Percentiles rank a stretch among this genome's conserved stretches.
These are phyloP conservation scores for Chelonus formosanus DNA, from an alignment of 2,888 invertebrate genomes.

Conservation along the genomic window DNA sequence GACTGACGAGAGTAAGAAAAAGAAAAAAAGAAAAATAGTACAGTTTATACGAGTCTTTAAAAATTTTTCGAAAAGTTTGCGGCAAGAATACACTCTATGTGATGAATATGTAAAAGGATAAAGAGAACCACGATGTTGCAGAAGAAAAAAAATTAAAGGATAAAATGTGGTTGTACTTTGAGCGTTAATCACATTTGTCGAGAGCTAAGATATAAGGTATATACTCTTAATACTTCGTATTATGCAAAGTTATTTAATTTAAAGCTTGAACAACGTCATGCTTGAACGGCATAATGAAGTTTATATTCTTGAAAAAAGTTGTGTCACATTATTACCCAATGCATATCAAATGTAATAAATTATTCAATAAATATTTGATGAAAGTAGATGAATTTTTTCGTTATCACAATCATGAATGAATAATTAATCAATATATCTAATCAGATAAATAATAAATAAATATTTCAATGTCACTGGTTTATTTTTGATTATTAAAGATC, in stretches of 20 bases:
- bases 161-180: constrained; percentile 22
- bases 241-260: constrained; percentile 31
- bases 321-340: constrained; percentile 15
- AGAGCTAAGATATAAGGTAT: background rate
- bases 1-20: too few relatives aligned
- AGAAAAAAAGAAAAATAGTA: too few relatives aligned
- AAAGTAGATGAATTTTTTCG: background rate
- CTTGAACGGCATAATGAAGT: constrained; percentile 25
- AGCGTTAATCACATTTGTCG: constrained; percentile 28
- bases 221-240: constrained; percentile 10
- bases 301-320: constrained; percentile 16
- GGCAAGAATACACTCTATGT: background rate
- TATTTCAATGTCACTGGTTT: too few relatives aligned
- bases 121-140: background rate
- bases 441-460: too few relatives aligned
- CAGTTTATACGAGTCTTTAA: background rate
- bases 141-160: constrained; percentile 6
- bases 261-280: constrained; percentile 21
- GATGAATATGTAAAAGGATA: constrained; percentile 2
- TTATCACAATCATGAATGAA: too few relatives aligned
- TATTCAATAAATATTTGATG: constrained; percentile 8
- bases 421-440: too few relatives aligned
- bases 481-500: too few relatives aligned
- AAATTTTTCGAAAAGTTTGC: background rate
- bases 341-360: constrained; percentile 2